These are phyloP conservation scores for Chrysemys picta DNA, from an alignment of 2,113 vertebrate genomes.

Conservation along the genomic window DNA sequence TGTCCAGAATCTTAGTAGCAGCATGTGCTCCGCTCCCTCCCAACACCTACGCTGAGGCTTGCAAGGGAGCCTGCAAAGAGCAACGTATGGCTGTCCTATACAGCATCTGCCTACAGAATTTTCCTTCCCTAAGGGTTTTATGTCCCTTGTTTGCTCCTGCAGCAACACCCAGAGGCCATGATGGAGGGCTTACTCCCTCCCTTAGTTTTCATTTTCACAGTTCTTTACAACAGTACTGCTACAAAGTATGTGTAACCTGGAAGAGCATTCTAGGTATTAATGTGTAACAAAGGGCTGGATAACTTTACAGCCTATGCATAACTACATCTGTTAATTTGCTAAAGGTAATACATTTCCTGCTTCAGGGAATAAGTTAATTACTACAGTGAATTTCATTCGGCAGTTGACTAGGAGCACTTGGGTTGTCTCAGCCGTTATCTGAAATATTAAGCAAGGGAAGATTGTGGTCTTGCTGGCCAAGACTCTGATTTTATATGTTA, in stretches of 20 bases:
- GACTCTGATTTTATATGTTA: neutral
- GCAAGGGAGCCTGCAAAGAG: neutral
- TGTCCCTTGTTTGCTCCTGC: fast-evolving
- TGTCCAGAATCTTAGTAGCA: neutral
- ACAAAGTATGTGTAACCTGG: neutral
- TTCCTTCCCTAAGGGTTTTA: neutral
- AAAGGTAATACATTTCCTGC: neutral
- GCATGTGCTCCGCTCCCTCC: fast-evolving
- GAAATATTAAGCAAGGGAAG: neutral
- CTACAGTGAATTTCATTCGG: neutral
- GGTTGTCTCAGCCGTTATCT: neutral
- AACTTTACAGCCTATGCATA: neutral
- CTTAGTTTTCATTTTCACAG: neutral
- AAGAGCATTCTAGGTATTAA: neutral
- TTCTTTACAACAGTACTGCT: neutral
- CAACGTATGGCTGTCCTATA: neutral
- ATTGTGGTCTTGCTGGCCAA: neutral
- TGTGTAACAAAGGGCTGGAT: neutral
- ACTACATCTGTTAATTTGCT: neutral
- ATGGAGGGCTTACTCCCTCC: neutral
- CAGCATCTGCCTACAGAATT: neutral
- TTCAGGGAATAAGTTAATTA: conserved; percentile 22
- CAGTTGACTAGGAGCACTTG: neutral
- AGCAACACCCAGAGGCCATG: neutral
- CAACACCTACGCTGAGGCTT: fast-evolving